Percentiles rank a stretch among this genome's conserved stretches.
phyloP scores from a whole-genome alignment of 2,888 invertebrate genomes.

The Mesopsocus fuscifrons region DNA sequence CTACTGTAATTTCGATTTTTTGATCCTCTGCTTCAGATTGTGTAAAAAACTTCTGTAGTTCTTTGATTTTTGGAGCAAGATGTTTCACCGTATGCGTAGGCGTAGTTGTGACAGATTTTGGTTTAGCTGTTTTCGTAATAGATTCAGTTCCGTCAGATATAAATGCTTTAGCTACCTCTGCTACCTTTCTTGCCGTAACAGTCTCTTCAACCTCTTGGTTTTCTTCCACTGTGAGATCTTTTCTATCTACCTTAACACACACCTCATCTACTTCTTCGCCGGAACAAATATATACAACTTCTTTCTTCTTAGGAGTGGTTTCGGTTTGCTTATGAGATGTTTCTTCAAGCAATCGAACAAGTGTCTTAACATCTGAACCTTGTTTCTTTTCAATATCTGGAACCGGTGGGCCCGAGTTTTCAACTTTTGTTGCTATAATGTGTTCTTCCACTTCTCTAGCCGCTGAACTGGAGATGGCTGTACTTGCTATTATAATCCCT shows the following conservation, averaged over 20 bases:
- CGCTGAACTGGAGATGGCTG: slow-evolving; percentile 15
- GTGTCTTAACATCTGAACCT: slow-evolving; percentile 33
- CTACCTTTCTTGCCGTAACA: slow-evolving; percentile 2
- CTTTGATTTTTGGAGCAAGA: slow-evolving; percentile 28
- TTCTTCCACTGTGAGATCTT: slow-evolving; percentile 25
- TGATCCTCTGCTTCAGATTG: slow-evolving; percentile 22
- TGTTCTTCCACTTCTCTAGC: slow-evolving; percentile 23
- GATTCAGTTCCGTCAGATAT: slow-evolving; percentile 8
- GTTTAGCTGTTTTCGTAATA: slow-evolving; percentile 11
- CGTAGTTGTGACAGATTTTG: slow-evolving; percentile 12
- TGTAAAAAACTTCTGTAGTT: slow-evolving; percentile 29
- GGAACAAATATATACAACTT: slow-evolving; percentile 23
- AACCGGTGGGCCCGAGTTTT: slow-evolving; percentile 8
- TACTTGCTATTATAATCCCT: slow-evolving; percentile 4
- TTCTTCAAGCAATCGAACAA: slow-evolving; percentile 33
- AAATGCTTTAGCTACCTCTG: slow-evolving; percentile 12
- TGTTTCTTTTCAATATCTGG: slow-evolving; percentile 13
- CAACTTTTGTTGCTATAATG: slow-evolving; percentile 20
- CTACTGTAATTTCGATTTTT: slow-evolving; percentile 15
- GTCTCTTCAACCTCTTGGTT: slow-evolving; percentile 11
- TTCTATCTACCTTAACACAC: slow-evolving; percentile 16
- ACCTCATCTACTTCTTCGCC: slow-evolving; percentile 21
- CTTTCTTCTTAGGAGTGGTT: slow-evolving; percentile 20
- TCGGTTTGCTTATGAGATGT: slow-evolving; percentile 24
- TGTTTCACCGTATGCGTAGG: slow-evolving; percentile 21